phyloP scores from a whole-genome alignment of 2,888 invertebrate genomes.

The Tromatobia lineatoria region DNA sequence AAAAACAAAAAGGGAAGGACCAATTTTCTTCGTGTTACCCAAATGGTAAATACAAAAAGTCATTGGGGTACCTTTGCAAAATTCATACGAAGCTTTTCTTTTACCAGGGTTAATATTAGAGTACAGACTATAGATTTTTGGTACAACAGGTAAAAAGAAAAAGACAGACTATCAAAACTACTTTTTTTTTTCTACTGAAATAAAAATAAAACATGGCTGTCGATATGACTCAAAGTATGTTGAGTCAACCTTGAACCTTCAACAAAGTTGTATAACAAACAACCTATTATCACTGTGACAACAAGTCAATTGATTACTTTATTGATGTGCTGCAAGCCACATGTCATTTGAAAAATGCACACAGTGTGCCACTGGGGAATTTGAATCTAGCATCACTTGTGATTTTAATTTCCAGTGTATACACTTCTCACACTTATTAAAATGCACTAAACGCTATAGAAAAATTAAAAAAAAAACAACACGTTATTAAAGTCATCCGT shows the following conservation, averaged over 20 bases:
- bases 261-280: slow-evolving; percentile 8
- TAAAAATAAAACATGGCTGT: neutral
- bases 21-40: no score
- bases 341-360: neutral
- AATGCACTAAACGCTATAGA: slow-evolving; percentile 18
- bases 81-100: no score
- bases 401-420: slow-evolving; percentile 43
- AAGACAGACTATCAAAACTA: neutral
- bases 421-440: slow-evolving; percentile 17
- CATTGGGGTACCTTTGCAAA: no score
- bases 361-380: slow-evolving; percentile 18
- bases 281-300: neutral
- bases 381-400: neutral
- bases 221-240: neutral
- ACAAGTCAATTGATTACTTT: neutral
- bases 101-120: no score
- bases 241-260: slow-evolving; percentile 12
- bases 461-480: neutral
- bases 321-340: neutral
- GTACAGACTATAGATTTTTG: no score
- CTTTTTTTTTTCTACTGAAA: slow-evolving; percentile 3
- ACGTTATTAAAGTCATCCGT: slow-evolving; percentile 17
- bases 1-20: no score
- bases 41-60: no score
- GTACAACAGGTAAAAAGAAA: no score